Conservation (phyloP, 2,888 invertebrate genomes). For the Piscicola geometra region DNA sequence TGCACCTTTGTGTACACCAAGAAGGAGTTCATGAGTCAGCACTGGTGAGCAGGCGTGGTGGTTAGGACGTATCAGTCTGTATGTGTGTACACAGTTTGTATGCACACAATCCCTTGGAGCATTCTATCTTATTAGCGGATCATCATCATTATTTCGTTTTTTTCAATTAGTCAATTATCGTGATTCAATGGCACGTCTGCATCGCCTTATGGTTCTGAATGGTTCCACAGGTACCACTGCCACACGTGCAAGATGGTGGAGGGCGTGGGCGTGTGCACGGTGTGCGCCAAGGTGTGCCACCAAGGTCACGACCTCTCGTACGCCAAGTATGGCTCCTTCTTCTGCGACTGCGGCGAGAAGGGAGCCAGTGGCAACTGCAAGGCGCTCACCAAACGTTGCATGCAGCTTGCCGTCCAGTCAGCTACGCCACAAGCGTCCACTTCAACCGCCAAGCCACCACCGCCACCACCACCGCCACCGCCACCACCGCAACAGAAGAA, state of each 20-base stretch:
- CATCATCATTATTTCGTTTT: no score
- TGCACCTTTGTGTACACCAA: conserved; percentile 95
- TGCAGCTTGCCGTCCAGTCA: conserved; percentile 46
- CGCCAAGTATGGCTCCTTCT: conserved; percentile 96
- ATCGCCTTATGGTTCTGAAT: not conserved
- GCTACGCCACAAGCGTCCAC: no score
- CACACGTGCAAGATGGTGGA: conserved; percentile 98
- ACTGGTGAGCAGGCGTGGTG: conserved; percentile 58
- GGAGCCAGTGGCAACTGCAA: conserved; percentile 59
- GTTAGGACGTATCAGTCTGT: no score
- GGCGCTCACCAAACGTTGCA: conserved; percentile 52
- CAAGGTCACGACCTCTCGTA: conserved; percentile 90
- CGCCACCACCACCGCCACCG: not conserved
- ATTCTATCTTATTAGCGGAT: no score
- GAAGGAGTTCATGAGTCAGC: conserved; percentile 91
- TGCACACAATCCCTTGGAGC: no score
- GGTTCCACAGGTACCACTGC: conserved; percentile 80
- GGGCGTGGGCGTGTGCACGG: conserved; percentile 93
- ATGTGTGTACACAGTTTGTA: no score
- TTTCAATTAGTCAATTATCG: not conserved
- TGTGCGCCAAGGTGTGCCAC: conserved; percentile 94
- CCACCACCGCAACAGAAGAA: not conserved
- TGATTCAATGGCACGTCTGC: not conserved
- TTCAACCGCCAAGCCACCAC: not conserved
- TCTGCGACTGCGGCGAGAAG: conserved; percentile 97